Evolutionary conservation across 2,888 invertebrate species (phyloP).

Genomic region (Eurois occulta): DNA sequence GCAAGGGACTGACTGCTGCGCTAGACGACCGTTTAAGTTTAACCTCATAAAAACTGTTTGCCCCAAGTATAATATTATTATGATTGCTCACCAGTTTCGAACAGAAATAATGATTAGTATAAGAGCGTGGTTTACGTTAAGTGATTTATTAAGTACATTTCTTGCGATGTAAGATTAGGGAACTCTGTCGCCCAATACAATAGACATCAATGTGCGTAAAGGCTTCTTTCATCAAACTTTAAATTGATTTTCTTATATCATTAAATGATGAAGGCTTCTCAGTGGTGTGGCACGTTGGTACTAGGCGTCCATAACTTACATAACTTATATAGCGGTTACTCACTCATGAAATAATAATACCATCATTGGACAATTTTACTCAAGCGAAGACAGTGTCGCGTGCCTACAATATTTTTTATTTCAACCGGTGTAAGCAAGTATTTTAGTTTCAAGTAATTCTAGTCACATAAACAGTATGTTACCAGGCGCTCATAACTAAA

Average conservation of each 20-base stretch:
- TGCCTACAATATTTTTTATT: background rate
- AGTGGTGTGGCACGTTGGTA: background rate
- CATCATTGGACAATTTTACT: background rate
- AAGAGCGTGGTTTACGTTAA: too few relatives aligned
- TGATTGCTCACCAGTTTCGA: too few relatives aligned
- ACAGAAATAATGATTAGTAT: background rate
- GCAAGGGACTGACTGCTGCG: background rate
- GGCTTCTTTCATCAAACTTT: background rate
- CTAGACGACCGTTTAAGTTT: background rate
- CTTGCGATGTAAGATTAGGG: background rate
- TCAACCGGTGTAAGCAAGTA: background rate
- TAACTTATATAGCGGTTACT: background rate
- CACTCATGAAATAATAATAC: background rate
- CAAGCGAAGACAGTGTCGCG: background rate
- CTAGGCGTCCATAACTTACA: background rate
- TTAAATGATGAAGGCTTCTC: background rate
- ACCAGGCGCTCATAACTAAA: constrained; percentile 50
- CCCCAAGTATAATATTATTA: too few relatives aligned
- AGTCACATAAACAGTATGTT: background rate
- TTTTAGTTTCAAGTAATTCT: background rate
- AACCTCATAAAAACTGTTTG: too few relatives aligned
- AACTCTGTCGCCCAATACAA: background rate
- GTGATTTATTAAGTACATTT: background rate
- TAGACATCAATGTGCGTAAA: background rate
- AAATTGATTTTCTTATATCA: too few relatives aligned